A percentile compares a stretch with the other conserved stretches of the same genome.
Conservation (phyloP, 2,888 invertebrate genomes). For the Chelonus formosanus region DNA sequence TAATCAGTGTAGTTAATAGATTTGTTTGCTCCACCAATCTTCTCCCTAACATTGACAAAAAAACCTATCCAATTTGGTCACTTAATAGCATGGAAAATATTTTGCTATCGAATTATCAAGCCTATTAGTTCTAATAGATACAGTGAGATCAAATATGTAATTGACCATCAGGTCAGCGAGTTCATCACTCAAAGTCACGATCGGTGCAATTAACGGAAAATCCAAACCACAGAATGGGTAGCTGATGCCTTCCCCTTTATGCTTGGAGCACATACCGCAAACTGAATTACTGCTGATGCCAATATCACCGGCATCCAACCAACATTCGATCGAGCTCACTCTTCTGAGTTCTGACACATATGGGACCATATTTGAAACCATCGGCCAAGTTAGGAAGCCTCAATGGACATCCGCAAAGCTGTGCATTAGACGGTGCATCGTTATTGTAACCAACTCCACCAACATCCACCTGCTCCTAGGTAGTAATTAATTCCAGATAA, state of each 20-base stretch:
- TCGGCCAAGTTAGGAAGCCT: conserved; percentile 7
- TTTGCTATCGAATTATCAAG: background rate
- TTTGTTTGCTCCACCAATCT: no score
- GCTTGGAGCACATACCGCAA: conserved; percentile 32
- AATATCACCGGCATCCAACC: conserved; percentile 17
- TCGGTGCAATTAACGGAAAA: conserved; percentile 32
- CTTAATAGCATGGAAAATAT: no score
- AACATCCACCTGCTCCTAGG: conserved; percentile 29
- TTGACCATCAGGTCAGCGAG: conserved; percentile 6
- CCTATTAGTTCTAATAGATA: conserved; percentile 4
- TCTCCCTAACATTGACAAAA: no score
- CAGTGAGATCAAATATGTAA: background rate
- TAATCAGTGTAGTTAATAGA: no score
- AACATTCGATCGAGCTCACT: conserved; percentile 16
- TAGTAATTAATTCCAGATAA: conserved; percentile 60
- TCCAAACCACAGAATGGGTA: conserved; percentile 26
- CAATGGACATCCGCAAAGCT: conserved; percentile 27
- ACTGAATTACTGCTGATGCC: conserved; percentile 28
- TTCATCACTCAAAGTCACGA: conserved; percentile 16
- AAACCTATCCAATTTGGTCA: no score
- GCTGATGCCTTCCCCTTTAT: conserved; percentile 8
- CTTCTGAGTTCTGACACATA: conserved; percentile 7
- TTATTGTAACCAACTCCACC: conserved; percentile 28
- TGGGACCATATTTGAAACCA: background rate
- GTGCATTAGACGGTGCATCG: conserved; percentile 29